Percentiles rank a stretch among this genome's conserved stretches.
Conservation (phyloP, 2,113 vertebrate species). For the Nothoprocta perdicaria region DNA sequence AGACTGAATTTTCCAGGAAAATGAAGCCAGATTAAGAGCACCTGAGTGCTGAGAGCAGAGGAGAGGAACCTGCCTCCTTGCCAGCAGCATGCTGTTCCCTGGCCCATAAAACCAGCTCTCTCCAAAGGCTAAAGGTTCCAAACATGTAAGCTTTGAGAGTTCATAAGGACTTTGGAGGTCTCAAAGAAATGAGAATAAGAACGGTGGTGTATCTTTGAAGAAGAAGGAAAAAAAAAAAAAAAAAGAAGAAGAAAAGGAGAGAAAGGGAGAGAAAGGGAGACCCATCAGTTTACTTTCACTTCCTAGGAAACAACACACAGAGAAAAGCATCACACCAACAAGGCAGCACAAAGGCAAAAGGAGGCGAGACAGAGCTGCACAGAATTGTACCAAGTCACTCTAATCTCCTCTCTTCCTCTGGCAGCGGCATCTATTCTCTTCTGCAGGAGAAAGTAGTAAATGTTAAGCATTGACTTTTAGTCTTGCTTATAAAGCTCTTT, state of each 20-base stretch:
- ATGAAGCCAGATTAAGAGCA: not conserved
- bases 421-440: not conserved
- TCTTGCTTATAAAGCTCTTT: not conserved
- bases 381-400: not conserved
- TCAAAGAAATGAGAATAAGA: not conserved
- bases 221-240: not conserved
- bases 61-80: not conserved
- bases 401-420: not conserved
- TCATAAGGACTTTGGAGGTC: not conserved
- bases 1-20: not conserved
- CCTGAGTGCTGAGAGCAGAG: not conserved
- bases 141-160: not conserved
- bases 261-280: not conserved
- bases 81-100: rapidly evolving
- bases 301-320: not conserved
- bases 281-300: not conserved
- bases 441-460: not conserved
- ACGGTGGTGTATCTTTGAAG: not conserved
- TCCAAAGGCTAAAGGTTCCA: not conserved
- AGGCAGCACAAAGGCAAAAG: not conserved
- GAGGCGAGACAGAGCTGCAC: not conserved
- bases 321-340: not conserved
- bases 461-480: not conserved
- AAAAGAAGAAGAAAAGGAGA: not conserved
- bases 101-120: not conserved